Evolutionary conservation across 2,113 vertebrate species (phyloP).

Genomic region (Syrmaticus mikado): DNA sequence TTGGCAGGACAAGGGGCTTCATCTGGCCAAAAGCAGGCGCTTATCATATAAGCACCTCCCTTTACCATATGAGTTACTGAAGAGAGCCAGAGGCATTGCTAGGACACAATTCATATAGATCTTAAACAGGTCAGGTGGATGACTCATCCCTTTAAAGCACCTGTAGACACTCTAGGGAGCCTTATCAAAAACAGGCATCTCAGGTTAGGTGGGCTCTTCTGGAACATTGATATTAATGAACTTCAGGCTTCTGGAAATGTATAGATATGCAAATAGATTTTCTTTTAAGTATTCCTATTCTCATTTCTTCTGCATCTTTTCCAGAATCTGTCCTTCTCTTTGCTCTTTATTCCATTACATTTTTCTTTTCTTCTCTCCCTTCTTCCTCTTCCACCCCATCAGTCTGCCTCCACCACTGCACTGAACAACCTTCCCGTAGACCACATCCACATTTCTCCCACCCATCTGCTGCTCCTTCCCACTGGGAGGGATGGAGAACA

Average conservation of each 20-base stretch:
- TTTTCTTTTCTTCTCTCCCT: background rate
- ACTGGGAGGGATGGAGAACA: background rate
- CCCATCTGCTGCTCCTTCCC: background rate
- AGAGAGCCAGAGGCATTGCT: background rate
- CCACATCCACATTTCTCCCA: background rate
- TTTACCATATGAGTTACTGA: background rate
- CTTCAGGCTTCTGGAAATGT: background rate
- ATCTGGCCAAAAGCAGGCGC: accelerated
- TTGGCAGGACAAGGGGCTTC: background rate
- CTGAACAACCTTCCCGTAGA: background rate
- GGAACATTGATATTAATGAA: background rate
- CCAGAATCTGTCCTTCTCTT: background rate
- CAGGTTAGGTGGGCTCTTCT: background rate
- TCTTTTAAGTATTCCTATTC: background rate
- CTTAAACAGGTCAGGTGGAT: background rate
- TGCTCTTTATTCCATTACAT: background rate
- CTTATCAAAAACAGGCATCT: background rate
- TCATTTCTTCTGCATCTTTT: background rate
- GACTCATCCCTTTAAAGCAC: background rate
- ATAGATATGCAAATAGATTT: background rate
- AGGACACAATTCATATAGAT: background rate
- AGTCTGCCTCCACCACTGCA: background rate
- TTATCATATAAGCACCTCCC: background rate
- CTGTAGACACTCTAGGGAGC: background rate
- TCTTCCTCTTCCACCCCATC: background rate